Percentiles rank a stretch among this genome's conserved stretches.
These are phyloP conservation scores for Cromileptes altivelis DNA, from an alignment of 2,113 vertebrate species.

Conservation along the genomic window DNA sequence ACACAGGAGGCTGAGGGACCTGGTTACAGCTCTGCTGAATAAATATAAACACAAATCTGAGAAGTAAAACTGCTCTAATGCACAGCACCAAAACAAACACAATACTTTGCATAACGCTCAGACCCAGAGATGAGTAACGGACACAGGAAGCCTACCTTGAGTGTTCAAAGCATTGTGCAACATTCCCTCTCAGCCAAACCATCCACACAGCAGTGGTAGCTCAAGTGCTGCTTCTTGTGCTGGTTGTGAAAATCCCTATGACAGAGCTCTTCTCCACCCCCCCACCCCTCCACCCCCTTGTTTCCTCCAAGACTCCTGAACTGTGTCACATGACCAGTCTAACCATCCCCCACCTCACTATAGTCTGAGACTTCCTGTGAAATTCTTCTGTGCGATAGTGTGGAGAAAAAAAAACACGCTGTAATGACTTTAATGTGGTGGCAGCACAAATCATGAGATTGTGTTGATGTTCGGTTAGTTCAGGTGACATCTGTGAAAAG, in stretches of 20 bases:
- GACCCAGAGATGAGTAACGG: not conserved
- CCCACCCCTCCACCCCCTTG: conserved; percentile 34
- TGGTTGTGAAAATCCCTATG: conserved; percentile 70
- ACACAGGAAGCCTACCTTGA: conserved; percentile 72
- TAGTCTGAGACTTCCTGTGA: conserved; percentile 75
- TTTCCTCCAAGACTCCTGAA: conserved; percentile 78
- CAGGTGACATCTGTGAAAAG: not conserved
- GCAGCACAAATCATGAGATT: not conserved
- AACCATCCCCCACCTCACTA: conserved; percentile 66
- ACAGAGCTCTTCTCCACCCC: conserved; percentile 36
- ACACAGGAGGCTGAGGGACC: not conserved
- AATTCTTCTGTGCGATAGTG: conserved; percentile 40
- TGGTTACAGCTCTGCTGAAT: not conserved
- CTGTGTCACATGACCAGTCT: conserved; percentile 69
- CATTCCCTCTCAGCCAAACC: conserved; percentile 62
- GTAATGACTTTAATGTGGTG: not conserved
- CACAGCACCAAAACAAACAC: not conserved
- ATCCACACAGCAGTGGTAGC: conserved; percentile 55
- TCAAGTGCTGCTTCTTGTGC: conserved; percentile 49
- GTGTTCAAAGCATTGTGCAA: conserved; percentile 70
- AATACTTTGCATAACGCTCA: not conserved
- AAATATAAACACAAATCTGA: conserved; percentile 7
- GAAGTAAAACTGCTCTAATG: not conserved
- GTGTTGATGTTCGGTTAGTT: not conserved
- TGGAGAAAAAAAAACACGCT: not conserved